These are phyloP conservation scores for Nebria brevicollis DNA, from an alignment of 2,888 invertebrate genomes.

Conservation along the genomic window DNA sequence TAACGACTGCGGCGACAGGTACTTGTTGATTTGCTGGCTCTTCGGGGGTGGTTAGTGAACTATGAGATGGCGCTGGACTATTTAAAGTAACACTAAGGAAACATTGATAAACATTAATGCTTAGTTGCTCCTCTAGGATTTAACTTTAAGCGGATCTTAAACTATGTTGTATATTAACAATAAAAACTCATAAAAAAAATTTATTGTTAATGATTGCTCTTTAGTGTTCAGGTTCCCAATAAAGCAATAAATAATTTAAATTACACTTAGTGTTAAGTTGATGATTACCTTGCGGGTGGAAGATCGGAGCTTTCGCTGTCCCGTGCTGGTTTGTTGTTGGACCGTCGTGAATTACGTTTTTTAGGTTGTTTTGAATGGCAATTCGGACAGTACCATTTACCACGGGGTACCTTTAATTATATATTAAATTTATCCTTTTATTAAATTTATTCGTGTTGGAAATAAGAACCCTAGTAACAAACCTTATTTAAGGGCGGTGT, in stretches of 20 bases:
- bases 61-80: constrained; percentile 77
- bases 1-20: constrained; percentile 32
- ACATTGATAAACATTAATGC: neutral
- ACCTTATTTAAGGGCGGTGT: constrained; percentile 86
- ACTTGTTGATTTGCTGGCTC: constrained; percentile 53
- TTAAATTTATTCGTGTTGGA: neutral
- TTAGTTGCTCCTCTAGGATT: too few species aligned
- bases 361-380: constrained; percentile 85
- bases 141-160: too few species aligned
- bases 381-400: constrained; percentile 90
- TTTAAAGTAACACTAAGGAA: constrained; percentile 39
- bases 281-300: constrained; percentile 65
- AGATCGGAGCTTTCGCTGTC: constrained; percentile 69
- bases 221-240: too few species aligned
- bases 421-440: neutral
- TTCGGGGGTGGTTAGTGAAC: constrained; percentile 74
- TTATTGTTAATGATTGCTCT: too few species aligned
- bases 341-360: constrained; percentile 72
- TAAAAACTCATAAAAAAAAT: too few species aligned
- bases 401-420: constrained; percentile 73
- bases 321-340: constrained; percentile 68
- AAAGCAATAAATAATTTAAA: too few species aligned
- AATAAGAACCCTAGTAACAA: constrained; percentile 47
- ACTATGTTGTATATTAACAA: too few species aligned
- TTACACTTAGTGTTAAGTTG: too few species aligned